A percentile compares a stretch with the other conserved stretches of the same genome.
These are phyloP conservation scores for Coturnix japonica DNA, from an alignment of 2,113 vertebrate genomes.

Conservation along the genomic window DNA sequence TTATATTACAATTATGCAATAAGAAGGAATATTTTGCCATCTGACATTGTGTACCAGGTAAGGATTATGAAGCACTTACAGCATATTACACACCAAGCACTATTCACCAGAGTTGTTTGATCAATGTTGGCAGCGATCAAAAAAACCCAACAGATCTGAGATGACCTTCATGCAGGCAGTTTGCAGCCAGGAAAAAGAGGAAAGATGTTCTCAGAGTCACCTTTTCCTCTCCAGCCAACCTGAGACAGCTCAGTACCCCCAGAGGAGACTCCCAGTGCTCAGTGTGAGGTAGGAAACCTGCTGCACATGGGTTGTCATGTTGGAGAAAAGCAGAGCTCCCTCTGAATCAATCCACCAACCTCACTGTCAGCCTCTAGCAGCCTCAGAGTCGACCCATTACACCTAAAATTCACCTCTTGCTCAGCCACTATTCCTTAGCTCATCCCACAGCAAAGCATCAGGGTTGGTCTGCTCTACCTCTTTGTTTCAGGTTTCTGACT, in stretches of 20 bases:
- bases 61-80: neutral
- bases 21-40: neutral
- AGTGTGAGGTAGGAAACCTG: neutral
- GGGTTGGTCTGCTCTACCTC: neutral
- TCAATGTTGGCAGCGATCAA: neutral
- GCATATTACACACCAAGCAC: neutral
- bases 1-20: neutral
- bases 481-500: neutral
- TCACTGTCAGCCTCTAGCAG: neutral
- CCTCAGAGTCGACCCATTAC: neutral
- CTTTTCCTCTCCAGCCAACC: neutral
- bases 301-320: neutral
- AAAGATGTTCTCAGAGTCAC: neutral
- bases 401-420: neutral
- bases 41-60: neutral
- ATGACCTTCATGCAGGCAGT: rapidly evolving
- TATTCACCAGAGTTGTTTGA: neutral
- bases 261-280: neutral
- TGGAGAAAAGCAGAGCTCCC: neutral
- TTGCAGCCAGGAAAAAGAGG: neutral
- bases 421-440: neutral
- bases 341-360: neutral
- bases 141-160: neutral
- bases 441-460: neutral
- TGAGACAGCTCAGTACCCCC: neutral